Evolutionary conservation across 2,888 invertebrate genomes (phyloP).

Genomic region (Ophonus ardosiacus): DNA sequence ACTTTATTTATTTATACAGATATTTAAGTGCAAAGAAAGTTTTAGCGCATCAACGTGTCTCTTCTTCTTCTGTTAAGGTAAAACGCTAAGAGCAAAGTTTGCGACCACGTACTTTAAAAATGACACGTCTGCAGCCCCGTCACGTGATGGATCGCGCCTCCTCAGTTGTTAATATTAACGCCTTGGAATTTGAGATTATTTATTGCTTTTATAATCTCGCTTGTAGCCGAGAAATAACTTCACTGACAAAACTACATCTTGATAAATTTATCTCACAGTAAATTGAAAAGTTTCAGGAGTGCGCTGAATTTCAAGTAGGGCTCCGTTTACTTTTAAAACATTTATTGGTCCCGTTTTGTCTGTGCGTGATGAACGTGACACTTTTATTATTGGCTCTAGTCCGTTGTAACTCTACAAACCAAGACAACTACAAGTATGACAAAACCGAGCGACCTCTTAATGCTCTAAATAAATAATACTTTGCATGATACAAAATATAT

Average conservation of each 20-base stretch:
- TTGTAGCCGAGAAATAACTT: slow-evolving; percentile 58
- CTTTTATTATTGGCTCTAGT: slow-evolving; percentile 62
- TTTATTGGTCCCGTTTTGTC: slow-evolving; percentile 63
- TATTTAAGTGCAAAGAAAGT: slow-evolving; percentile 43
- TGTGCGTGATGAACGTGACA: slow-evolving; percentile 64
- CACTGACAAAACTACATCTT: slow-evolving; percentile 63
- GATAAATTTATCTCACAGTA: slow-evolving; percentile 63
- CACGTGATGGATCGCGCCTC: slow-evolving; percentile 43
- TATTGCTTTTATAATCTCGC: slow-evolving; percentile 63
- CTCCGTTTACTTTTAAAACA: slow-evolving; percentile 63
- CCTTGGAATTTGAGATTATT: slow-evolving; percentile 56
- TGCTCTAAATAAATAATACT: slow-evolving; percentile 34
- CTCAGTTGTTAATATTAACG: slow-evolving; percentile 54
- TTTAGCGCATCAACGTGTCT: background rate
- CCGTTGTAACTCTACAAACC: slow-evolving; percentile 54
- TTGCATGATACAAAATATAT: slow-evolving; percentile 45
- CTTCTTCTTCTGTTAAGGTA: no score
- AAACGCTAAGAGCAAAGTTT: slow-evolving; percentile 53
- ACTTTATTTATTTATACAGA: slow-evolving; percentile 26
- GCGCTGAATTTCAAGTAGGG: slow-evolving; percentile 60
- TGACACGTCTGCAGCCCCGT: slow-evolving; percentile 21
- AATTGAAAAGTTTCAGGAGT: slow-evolving; percentile 62
- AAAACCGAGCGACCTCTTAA: slow-evolving; percentile 29
- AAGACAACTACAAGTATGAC: background rate
- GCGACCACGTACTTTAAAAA: slow-evolving; percentile 50